These are phyloP conservation scores for Notechis scutatus DNA, from an alignment of 2,113 vertebrate species.

Conservation along the genomic window DNA sequence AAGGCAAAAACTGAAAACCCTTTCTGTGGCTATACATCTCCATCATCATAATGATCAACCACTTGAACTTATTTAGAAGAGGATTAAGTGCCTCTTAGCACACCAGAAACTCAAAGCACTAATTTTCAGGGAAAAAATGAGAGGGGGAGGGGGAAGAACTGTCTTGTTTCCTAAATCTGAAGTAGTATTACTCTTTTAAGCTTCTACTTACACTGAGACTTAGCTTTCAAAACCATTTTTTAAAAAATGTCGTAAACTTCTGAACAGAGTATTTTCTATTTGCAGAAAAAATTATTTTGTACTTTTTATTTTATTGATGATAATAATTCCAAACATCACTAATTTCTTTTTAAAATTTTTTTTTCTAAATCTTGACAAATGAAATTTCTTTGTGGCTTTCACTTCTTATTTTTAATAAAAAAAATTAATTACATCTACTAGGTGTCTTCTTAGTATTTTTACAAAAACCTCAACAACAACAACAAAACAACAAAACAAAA, in stretches of 20 bases:
- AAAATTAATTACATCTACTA: background rate
- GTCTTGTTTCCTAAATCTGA: background rate
- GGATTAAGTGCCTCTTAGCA: background rate
- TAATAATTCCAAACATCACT: background rate
- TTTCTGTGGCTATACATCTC: background rate
- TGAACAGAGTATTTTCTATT: background rate
- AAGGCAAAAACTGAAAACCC: background rate
- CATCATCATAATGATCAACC: background rate
- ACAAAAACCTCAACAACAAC: accelerated
- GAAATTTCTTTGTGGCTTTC: slow-evolving; percentile 1
- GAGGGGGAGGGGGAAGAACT: background rate
- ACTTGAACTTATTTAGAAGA: background rate
- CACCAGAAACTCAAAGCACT: background rate
- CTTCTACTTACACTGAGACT: background rate
- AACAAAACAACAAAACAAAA: background rate
- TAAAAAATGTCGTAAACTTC: background rate
- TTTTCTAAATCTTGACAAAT: accelerated
- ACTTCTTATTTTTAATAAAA: slow-evolving; percentile 11
- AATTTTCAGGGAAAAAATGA: background rate
- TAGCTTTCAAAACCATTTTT: background rate
- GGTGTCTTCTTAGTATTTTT: background rate
- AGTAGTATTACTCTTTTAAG: background rate
- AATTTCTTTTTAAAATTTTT: background rate
- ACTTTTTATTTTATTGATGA: background rate
- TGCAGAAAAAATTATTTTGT: background rate